Evolutionary conservation across 2,797 vertebrate genomes (phyloP), one percentile per base, ranked within the genome.

Genomic region (Aldrovandia affinis): DNA sequence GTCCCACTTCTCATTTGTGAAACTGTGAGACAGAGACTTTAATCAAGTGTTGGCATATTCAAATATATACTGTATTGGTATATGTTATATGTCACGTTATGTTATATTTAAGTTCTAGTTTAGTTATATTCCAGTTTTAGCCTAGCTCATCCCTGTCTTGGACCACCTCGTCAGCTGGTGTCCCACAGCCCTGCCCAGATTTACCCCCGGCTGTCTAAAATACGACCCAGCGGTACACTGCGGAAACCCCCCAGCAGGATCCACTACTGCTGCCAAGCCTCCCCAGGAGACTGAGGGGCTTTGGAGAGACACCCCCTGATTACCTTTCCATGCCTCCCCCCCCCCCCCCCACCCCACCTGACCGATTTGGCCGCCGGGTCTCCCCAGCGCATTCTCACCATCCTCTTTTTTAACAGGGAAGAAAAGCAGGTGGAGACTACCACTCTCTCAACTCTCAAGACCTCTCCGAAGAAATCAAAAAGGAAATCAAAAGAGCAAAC

Each of bases 311-410:
- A 22, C 39, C 39, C 39, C n/a, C 22, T 77, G 39, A 77, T 78
- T 61, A 36, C 47, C 70, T 83, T 55, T 52, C 63, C 81, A 82
- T 81, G 59, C 63, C 50, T 82, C 65, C 61, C 28, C 28, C n/a
- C 39, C 20, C 15, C 85, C 84, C 77, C 80, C 68, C 25, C 63
- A 75, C 0, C 42, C 9, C 15, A 39, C 9, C 68, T 33, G 3
- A 10, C 68, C 80, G 80, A 85, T 89, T 86, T 87, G 83, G 85
- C 87, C 82, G 36, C 52, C 10, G 73, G 87, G 84, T 88, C 89
- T 12, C 47, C 47, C 6, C 6, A 5, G 47, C 73, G 87, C 68
- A n/a, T 82, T 85, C 85, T 82, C 30, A 3, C 55, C 12, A 20
- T 15, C 18, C 55, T 15, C 15, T 57, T 36, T 15, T 18, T 10